These are phyloP conservation scores for Cyaniris semiargus DNA, from an alignment of 2,888 invertebrate species.

Conservation along the genomic window DNA sequence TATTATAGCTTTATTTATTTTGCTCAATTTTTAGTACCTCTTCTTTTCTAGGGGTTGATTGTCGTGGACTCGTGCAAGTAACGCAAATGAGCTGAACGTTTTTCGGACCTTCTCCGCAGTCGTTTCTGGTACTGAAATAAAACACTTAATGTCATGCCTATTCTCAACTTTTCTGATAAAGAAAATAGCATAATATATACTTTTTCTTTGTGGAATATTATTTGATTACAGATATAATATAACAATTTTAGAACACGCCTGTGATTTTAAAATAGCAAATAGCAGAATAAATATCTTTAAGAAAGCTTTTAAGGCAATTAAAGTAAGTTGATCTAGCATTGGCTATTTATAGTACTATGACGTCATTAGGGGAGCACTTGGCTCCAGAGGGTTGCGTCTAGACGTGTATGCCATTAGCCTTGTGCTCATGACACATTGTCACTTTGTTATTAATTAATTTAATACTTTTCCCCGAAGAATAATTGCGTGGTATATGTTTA, in stretches of 20 bases:
- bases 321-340: background rate
- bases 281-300: background rate
- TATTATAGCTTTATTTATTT: background rate
- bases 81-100: constrained; percentile 65
- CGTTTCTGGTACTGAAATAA: constrained; percentile 47
- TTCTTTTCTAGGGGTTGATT: constrained; percentile 55
- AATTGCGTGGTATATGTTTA: background rate
- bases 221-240: background rate
- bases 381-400: constrained; percentile 8
- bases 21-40: background rate
- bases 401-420: background rate
- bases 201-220: background rate
- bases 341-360: background rate
- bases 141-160: background rate
- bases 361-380: background rate
- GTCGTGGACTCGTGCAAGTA: constrained; percentile 55
- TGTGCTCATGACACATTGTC: background rate
- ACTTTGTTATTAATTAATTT: background rate
- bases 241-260: background rate
- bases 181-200: background rate
- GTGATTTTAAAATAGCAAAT: background rate
- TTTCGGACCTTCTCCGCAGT: constrained; percentile 54
- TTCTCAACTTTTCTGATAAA: background rate
- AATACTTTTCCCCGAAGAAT: background rate
- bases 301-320: background rate